phyloP scores from a whole-genome alignment of 2,888 invertebrate genomes.

The Poecilobothrus nobilitatus region DNA sequence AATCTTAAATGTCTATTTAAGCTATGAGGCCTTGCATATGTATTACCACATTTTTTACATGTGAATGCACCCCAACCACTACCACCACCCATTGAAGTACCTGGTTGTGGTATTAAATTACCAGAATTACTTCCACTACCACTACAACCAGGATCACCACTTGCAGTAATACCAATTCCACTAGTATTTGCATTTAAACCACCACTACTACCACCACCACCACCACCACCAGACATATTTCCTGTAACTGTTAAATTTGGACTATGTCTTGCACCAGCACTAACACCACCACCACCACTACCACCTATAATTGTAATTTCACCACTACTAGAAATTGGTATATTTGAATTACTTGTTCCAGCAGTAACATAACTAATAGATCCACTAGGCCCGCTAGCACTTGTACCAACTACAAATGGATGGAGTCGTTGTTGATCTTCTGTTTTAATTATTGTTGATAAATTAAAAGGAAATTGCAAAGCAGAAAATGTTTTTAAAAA shows the following conservation, averaged over 20 bases:
- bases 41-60: slow-evolving; percentile 51
- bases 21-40: slow-evolving; percentile 50
- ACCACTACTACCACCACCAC: slow-evolving; percentile 18
- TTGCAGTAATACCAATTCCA: slow-evolving; percentile 15
- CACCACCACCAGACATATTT: slow-evolving; percentile 21
- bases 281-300: neutral
- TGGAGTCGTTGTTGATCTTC: slow-evolving; percentile 7
- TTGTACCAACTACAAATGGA: slow-evolving; percentile 12
- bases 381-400: slow-evolving; percentile 14
- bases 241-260: slow-evolving; percentile 21
- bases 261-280: slow-evolving; percentile 19
- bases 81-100: slow-evolving; percentile 12
- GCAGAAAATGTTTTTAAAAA: neutral
- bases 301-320: slow-evolving; percentile 9
- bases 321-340: slow-evolving; percentile 20
- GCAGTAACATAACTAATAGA: slow-evolving; percentile 7
- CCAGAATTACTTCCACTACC: slow-evolving; percentile 22
- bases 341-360: slow-evolving; percentile 16
- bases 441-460: slow-evolving; percentile 8
- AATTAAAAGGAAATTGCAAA: slow-evolving; percentile 2
- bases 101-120: slow-evolving; percentile 10
- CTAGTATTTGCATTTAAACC: too few relatives aligned
- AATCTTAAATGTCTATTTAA: slow-evolving; percentile 51
- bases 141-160: slow-evolving; percentile 20
- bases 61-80: slow-evolving; percentile 40